Base-by-base conservation (phyloP, 2,797 vertebrate genomes). In the Sparus aurata region DNA sequence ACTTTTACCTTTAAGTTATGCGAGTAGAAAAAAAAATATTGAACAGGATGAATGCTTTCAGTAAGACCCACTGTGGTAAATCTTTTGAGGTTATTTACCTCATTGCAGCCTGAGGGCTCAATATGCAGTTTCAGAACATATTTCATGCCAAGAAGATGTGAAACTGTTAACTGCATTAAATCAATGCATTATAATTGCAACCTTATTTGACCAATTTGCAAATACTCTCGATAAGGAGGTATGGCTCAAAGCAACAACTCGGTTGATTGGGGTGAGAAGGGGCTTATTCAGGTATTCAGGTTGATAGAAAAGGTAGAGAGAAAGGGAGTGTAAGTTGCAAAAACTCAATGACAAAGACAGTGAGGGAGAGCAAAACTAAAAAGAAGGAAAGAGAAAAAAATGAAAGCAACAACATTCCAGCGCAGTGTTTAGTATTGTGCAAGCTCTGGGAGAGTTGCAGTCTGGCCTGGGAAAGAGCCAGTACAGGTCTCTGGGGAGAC, bases 381-480 rank as follows among this genome's bases (percentile, higher is more conserved):
- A 30, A 30, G 34, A 64, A 57, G 46, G 49, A 20, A 57, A 50
- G 2, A 67, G 22, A 41, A 5, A 23, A 23, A 47, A 43, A 55
- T 34, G 10, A 79, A 43, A 53, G 58, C 59, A 71, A 68, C 89
- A 93, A 65, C 89, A 93, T 92, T 90, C 86, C 85, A 55, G 46
- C 10, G 38, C 64, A 73, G 79, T 43, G 77, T 78, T 85, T 73
- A 63, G 87, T 84, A 79, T 89, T 90, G 88, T 81, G 82, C 46
- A 85, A 86, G 64, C 60, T 84, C 65, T 91, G 90, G 84, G 86
- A 91, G 86, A 90, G 76, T 77, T 89, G 61, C 53, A 83, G 82
- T 79, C 67, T 60, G 64, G 85, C 84, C 90, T 94, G 90, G 91
- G 91, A 93, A 92, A 85, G 73, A 88, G 83, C 82, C 73, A 64